Evolutionary conservation across 2,888 invertebrate genomes (phyloP).

Genomic region (Amphimallon solstitiale): DNA sequence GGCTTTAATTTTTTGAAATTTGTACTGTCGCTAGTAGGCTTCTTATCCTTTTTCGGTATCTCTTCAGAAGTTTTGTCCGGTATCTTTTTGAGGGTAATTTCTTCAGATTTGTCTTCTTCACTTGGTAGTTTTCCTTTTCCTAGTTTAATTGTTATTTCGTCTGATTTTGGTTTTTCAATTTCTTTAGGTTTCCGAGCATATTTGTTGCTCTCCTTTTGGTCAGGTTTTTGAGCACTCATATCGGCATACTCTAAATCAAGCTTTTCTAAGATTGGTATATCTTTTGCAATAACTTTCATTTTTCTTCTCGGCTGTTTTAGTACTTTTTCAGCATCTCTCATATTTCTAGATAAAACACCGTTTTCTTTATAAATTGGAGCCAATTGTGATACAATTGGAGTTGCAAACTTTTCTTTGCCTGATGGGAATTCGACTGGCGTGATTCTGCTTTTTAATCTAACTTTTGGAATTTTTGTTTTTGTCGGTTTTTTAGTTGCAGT

Average conservation of each 20-base stretch:
- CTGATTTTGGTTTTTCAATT: slow-evolving; percentile 50
- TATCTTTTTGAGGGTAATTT: slow-evolving; percentile 59
- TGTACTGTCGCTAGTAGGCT: slow-evolving; percentile 23
- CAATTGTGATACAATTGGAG: slow-evolving; percentile 58
- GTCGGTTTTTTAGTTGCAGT: slow-evolving; percentile 54
- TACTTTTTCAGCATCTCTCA: slow-evolving; percentile 64
- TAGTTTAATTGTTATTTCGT: slow-evolving; percentile 53
- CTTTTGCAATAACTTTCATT: slow-evolving; percentile 59
- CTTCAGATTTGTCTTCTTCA: slow-evolving; percentile 52
- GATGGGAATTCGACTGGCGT: slow-evolving; percentile 64
- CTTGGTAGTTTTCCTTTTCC: slow-evolving; percentile 59
- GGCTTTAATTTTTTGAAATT: slow-evolving; percentile 47
- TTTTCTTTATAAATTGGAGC: slow-evolving; percentile 62
- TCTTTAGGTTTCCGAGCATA: slow-evolving; percentile 48
- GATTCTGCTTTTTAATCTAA: slow-evolving; percentile 64
- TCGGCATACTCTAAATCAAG: slow-evolving; percentile 61
- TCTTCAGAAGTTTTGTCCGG: slow-evolving; percentile 51
- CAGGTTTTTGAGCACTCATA: slow-evolving; percentile 61
- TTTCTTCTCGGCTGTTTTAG: slow-evolving; percentile 62
- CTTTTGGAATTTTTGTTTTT: slow-evolving; percentile 60
- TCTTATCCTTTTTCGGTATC: slow-evolving; percentile 39
- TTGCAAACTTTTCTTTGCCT: slow-evolving; percentile 53
- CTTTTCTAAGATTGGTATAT: slow-evolving; percentile 61
- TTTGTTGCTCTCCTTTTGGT: slow-evolving; percentile 55
- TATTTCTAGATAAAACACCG: slow-evolving; percentile 64